Conservation (phyloP, 2,888 invertebrate species). For the Pandemis cinnamomeana region DNA sequence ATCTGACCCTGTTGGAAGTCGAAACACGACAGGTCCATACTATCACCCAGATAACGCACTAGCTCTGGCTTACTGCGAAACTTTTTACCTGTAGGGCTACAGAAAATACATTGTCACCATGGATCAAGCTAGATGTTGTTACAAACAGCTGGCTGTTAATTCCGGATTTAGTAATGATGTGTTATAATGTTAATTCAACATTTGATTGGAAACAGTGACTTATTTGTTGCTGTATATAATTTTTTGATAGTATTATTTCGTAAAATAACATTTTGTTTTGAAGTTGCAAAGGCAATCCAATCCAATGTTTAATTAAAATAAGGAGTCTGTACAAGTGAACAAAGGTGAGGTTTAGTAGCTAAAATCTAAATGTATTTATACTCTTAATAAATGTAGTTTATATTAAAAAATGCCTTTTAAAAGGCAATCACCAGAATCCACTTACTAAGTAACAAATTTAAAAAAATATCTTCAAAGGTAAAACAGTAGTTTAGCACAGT, state of each 20-base stretch:
- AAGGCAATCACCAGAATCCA: background rate
- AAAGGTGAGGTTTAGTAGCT: constrained; percentile 52
- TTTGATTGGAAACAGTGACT: constrained; percentile 11
- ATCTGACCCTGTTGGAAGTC: constrained; percentile 93
- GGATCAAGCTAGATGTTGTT: constrained; percentile 46
- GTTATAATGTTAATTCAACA: constrained; percentile 53
- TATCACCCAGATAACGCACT: constrained; percentile 90
- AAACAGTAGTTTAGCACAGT: background rate
- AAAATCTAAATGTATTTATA: constrained; percentile 11
- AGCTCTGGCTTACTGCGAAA: constrained; percentile 93
- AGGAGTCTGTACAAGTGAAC: constrained; percentile 22
- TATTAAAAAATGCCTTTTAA: background rate
- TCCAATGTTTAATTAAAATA: constrained; percentile 28
- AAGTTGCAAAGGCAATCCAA: background rate
- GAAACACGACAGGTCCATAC: constrained; percentile 91
- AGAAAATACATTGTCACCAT: constrained; percentile 76
- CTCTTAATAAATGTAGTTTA: background rate
- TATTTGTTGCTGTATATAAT: background rate
- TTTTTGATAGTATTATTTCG: background rate
- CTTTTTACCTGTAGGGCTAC: constrained; percentile 92
- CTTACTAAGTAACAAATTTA: background rate
- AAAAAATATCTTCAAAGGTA: background rate
- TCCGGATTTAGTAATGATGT: constrained; percentile 62
- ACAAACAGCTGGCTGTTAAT: constrained; percentile 51
- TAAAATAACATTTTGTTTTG: background rate